phyloP scores from a whole-genome alignment of 2,113 vertebrate genomes.

The Struthio camelus region DNA sequence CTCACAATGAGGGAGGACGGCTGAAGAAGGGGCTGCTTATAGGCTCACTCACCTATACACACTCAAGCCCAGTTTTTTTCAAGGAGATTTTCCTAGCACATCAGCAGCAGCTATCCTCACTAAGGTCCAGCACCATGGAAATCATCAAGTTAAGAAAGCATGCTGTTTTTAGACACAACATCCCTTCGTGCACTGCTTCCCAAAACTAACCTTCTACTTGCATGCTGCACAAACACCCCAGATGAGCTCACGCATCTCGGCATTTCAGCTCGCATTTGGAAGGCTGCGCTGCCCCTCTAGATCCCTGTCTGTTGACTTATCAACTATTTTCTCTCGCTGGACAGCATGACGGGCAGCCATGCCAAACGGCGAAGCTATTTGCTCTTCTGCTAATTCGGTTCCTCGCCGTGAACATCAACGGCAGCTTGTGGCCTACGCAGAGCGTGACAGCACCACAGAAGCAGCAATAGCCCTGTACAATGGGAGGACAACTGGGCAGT shows the following conservation, averaged over 20 bases:
- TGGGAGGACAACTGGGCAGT: fast-evolving
- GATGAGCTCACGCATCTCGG: not conserved
- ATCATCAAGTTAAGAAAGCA: not conserved
- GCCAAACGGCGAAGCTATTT: not conserved
- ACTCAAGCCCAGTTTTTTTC: fast-evolving
- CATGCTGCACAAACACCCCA: not conserved
- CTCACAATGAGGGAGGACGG: not conserved
- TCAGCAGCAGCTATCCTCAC: not conserved
- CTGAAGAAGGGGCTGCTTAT: not conserved
- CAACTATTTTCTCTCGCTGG: not conserved
- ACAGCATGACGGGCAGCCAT: not conserved
- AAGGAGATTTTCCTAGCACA: not conserved
- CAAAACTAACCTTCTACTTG: not conserved
- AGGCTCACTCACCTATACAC: not conserved
- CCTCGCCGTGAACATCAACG: fast-evolving
- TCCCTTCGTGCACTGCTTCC: not conserved
- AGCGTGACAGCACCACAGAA: not conserved
- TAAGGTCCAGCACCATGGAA: not conserved
- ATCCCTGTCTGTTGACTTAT: fast-evolving
- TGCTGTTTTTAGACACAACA: not conserved
- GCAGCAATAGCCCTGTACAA: too few relatives aligned
- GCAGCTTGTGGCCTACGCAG: not conserved
- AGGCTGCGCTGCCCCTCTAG: fast-evolving
- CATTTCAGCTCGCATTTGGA: not conserved
- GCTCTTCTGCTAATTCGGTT: not conserved